Percentiles rank a stretch among this genome's conserved stretches.
Conservation (phyloP, 2,113 vertebrate genomes). For the Porphyrio hochstetteri region DNA sequence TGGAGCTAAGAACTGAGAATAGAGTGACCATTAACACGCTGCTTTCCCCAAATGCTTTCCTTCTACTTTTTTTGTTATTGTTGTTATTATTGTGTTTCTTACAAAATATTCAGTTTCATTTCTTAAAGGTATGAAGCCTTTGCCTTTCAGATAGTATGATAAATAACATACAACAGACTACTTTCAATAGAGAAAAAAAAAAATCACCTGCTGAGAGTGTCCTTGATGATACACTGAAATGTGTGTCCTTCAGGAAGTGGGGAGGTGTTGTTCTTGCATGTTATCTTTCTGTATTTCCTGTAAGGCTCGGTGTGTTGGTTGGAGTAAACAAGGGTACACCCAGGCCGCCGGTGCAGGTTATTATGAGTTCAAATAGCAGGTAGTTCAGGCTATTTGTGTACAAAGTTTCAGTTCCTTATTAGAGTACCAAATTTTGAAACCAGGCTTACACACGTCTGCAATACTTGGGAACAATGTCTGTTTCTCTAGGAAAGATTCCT, state of each 20-base stretch:
- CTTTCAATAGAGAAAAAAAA: neutral
- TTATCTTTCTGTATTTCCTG: constrained; percentile 35
- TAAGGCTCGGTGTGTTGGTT: neutral
- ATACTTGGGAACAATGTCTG: rapidly evolving
- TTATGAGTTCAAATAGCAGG: neutral
- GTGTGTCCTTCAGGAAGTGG: constrained; percentile 13
- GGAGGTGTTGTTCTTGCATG: neutral
- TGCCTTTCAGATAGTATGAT: neutral
- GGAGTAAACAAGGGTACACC: constrained; percentile 28
- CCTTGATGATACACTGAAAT: neutral
- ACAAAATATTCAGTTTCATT: neutral
- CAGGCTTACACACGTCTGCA: neutral
- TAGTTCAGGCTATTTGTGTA: neutral
- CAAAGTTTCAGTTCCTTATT: neutral
- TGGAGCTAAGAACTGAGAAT: neutral
- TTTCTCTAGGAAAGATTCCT: neutral
- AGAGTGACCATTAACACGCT: neutral
- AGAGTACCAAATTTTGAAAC: neutral
- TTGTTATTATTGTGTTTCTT: neutral
- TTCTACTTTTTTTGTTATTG: neutral
- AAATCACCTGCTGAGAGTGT: neutral
- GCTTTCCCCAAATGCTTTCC: neutral
- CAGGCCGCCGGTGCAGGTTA: neutral
- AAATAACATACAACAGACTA: neutral
- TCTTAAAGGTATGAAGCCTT: neutral